A percentile compares a stretch with the other conserved stretches of the same genome.
These are phyloP conservation scores for Drosophila teissieri DNA, from an alignment of 1,140 invertebrate genomes.

Conservation along the genomic window DNA sequence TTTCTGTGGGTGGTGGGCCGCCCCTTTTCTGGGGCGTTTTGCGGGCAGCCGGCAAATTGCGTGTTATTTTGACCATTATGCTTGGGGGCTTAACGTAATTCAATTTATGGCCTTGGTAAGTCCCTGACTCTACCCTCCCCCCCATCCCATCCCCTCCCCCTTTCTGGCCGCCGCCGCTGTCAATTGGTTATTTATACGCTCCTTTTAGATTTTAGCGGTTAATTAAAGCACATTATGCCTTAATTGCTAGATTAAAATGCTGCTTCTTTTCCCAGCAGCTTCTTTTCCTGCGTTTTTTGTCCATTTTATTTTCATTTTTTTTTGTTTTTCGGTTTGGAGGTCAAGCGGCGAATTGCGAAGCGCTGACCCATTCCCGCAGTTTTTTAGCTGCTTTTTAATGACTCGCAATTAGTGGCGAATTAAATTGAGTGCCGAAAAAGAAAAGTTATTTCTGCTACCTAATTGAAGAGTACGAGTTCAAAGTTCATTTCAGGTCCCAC, in stretches of 20 bases:
- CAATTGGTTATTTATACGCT: conserved; percentile 77
- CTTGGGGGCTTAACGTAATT: conserved; percentile 74
- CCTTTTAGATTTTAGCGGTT: conserved; percentile 81
- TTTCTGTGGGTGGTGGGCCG: conserved; percentile 7
- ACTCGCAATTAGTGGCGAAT: conserved; percentile 78
- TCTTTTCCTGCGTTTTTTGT: not conserved
- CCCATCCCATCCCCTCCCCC: not conserved
- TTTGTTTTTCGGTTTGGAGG: not conserved
- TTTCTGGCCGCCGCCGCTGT: conserved; percentile 16
- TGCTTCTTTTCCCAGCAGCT: conserved; percentile 20
- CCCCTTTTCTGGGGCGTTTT: conserved; percentile 32
- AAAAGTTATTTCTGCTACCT: not conserved
- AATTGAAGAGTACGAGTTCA: not conserved
- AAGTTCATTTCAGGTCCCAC: not conserved
- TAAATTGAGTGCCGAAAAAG: conserved; percentile 37
- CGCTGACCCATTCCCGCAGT: conserved; percentile 28
- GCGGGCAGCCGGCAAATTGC: conserved; percentile 63
- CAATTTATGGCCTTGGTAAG: conserved; percentile 72
- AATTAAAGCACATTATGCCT: conserved; percentile 78
- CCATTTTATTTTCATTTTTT: not conserved
- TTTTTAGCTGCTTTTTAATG: conserved; percentile 58
- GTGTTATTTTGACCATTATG: conserved; percentile 80
- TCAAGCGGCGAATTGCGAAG: not conserved
- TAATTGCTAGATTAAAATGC: conserved; percentile 78
- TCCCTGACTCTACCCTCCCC: not conserved